These are phyloP conservation scores for Bombus turneri DNA, from an alignment of 1,140 invertebrate genomes.

Conservation along the genomic window DNA sequence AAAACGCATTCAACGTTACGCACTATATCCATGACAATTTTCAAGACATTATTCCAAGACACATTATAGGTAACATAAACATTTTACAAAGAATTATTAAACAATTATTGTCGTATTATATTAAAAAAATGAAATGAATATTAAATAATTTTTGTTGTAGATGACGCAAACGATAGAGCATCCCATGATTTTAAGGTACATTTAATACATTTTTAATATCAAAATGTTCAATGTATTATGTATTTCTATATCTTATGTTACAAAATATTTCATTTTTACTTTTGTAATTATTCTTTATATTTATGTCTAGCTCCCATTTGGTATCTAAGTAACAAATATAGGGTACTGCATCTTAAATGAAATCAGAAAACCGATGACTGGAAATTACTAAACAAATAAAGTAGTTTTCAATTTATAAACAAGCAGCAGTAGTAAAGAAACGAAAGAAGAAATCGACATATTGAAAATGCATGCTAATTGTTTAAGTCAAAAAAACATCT, in stretches of 20 bases:
- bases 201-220: background rate
- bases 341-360: background rate
- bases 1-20: background rate
- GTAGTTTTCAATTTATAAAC: background rate
- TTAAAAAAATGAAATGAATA: background rate
- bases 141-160: background rate
- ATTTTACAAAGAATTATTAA: background rate
- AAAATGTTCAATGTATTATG: background rate
- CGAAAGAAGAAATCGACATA: background rate
- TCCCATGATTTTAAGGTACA: background rate
- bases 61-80: background rate
- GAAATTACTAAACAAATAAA: slow-evolving; percentile 13
- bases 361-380: background rate
- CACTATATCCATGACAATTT: too few species aligned
- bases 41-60: background rate
- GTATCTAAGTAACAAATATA: background rate
- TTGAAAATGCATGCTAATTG: background rate
- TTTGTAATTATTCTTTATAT: slow-evolving; percentile 12
- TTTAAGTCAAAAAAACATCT: slow-evolving; percentile 7
- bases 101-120: background rate
- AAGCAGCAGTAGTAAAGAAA: background rate
- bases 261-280: background rate
- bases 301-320: background rate
- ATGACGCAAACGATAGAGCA: background rate
- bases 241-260: background rate